Conservation (phyloP, 2,113 vertebrate species). For the Garra rufa region DNA sequence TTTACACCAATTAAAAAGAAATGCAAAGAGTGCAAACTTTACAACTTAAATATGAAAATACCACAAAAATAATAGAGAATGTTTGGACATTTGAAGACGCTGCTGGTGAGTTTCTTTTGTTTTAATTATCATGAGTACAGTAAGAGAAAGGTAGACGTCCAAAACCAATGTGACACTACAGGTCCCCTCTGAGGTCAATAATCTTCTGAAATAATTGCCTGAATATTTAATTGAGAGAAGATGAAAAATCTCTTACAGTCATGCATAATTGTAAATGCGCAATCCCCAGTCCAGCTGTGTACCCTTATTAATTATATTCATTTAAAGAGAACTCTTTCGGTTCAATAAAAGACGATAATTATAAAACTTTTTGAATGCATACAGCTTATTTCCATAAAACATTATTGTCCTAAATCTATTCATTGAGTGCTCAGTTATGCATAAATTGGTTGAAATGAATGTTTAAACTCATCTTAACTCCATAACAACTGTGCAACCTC, state of each 20-base stretch:
- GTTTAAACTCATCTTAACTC: conserved; percentile 69
- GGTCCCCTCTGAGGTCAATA: conserved; percentile 86
- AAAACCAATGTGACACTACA: conserved; percentile 81
- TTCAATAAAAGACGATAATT: conserved; percentile 82
- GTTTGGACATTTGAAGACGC: conserved; percentile 64
- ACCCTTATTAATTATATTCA: conserved; percentile 81
- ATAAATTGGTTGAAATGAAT: conserved; percentile 70
- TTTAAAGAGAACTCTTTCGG: conserved; percentile 82
- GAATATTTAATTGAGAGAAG: conserved; percentile 84
- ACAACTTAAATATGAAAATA: not conserved
- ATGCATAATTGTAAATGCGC: conserved; percentile 74
- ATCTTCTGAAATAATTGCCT: conserved; percentile 85
- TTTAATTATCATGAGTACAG: conserved; percentile 89
- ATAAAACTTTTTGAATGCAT: conserved; percentile 82
- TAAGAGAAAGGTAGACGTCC: conserved; percentile 81
- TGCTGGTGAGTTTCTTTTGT: conserved; percentile 81
- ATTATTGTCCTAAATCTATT: conserved; percentile 77
- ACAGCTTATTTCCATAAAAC: conserved; percentile 84
- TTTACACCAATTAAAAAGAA: not conserved
- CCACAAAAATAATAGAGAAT: no score
- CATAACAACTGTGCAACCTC: conserved; percentile 64
- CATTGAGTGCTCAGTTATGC: conserved; percentile 76
- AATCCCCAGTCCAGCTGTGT: conserved; percentile 74
- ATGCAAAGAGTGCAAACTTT: not conserved
- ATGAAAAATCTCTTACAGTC: conserved; percentile 78